These are phyloP conservation scores for Actinia equina DNA, from an alignment of 64 coral and sea anemone species.

Conservation along the genomic window DNA sequence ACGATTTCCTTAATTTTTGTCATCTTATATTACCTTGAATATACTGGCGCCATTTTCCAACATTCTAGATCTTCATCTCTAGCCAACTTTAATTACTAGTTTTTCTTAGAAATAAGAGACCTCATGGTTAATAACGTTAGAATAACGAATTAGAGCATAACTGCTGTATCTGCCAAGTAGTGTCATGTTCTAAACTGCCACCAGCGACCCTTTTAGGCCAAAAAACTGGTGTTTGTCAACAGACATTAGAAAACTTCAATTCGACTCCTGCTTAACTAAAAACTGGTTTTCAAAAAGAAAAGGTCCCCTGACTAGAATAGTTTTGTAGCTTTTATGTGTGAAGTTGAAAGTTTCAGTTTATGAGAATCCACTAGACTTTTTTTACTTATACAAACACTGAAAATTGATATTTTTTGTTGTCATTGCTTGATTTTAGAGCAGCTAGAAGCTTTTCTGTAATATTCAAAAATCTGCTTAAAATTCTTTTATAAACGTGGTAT, in stretches of 20 bases:
- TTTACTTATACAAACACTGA: no score
- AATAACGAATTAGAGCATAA: neutral
- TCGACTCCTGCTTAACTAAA: neutral
- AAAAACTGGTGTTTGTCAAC: neutral
- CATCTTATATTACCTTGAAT: neutral
- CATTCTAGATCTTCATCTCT: neutral
- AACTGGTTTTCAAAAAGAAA: neutral
- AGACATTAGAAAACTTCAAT: neutral
- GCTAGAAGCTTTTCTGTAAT: no score
- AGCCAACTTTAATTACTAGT: neutral
- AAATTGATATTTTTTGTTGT: no score
- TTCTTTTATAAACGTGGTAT: no score
- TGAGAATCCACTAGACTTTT: no score
- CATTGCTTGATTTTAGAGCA: no score
- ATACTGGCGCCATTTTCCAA: neutral
- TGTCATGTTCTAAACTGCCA: neutral
- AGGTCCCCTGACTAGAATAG: no score
- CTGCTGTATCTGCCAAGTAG: neutral
- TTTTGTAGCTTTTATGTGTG: no score
- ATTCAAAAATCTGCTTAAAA: no score
- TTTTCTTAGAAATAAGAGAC: neutral
- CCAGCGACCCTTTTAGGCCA: neutral
- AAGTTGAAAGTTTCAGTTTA: no score
- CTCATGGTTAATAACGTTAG: neutral
- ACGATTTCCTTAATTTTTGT: no score